These are phyloP conservation scores for Euphonia xanthogaster DNA, from an alignment of 2,797 vertebrate species.

Conservation along the genomic window DNA sequence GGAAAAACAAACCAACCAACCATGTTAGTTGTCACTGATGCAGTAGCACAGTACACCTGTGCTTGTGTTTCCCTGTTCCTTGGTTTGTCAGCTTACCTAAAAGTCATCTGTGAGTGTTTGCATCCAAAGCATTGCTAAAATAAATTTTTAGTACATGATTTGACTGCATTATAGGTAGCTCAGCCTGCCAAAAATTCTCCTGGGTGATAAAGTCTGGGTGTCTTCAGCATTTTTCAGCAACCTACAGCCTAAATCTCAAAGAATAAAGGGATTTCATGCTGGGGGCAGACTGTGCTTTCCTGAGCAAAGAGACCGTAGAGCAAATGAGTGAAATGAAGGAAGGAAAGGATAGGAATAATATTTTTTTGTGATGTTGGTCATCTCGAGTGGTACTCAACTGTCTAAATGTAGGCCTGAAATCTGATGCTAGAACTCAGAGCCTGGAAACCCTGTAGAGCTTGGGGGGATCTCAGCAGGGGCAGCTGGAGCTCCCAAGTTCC, in stretches of 20 bases:
- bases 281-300: background rate
- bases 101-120: background rate
- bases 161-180: background rate
- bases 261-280: background rate
- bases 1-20: background rate
- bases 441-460: background rate
- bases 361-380: background rate
- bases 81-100: background rate
- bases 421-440: background rate
- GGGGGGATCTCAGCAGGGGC: background rate
- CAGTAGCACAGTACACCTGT: background rate
- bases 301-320: background rate
- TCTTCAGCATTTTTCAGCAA: background rate
- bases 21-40: background rate
- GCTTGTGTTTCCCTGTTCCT: background rate
- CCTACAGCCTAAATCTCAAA: background rate
- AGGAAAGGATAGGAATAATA: background rate
- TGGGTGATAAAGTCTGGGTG: background rate
- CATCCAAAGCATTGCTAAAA: background rate
- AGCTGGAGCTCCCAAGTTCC: background rate
- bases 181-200: background rate
- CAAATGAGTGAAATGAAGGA: background rate
- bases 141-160: background rate
- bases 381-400: background rate
- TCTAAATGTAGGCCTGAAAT: background rate